Evolutionary conservation across 2,113 vertebrate species (phyloP).

Genomic region (Tringa solitaria): DNA sequence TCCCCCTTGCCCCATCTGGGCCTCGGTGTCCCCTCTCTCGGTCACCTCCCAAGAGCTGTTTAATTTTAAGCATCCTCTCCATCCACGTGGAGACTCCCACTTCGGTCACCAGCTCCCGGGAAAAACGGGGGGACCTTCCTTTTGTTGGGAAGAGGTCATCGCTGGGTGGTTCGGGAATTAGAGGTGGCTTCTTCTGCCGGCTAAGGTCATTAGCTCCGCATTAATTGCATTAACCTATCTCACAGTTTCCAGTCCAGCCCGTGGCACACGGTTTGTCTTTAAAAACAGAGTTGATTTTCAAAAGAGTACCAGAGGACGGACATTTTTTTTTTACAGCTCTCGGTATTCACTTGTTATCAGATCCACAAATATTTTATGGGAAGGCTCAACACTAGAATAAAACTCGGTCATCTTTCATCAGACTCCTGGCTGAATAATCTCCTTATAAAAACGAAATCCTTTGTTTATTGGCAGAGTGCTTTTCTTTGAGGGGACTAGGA

Average conservation of each 20-base stretch:
- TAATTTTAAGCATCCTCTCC: not conserved
- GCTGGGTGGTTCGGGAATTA: not conserved
- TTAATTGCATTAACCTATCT: constrained; percentile 31
- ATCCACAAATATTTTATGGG: not conserved
- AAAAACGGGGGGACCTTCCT: accelerated
- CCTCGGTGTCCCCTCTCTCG: accelerated
- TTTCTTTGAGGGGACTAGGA: not conserved
- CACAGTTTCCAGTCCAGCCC: not conserved
- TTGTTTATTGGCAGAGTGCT: not conserved
- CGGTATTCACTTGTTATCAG: not conserved
- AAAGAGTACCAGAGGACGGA: not conserved
- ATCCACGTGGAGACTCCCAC: accelerated
- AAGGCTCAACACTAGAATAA: not conserved
- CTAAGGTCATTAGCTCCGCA: not conserved
- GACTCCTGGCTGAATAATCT: not conserved
- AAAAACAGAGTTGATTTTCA: not conserved
- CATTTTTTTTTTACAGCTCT: not conserved
- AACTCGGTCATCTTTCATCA: not conserved
- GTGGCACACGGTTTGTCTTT: not conserved
- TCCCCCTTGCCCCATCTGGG: accelerated
- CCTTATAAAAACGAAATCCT: not conserved
- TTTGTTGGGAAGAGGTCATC: not conserved
- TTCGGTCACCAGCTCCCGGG: not conserved
- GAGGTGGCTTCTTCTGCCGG: not conserved
- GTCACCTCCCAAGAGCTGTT: not conserved